Percentiles rank a stretch among this genome's conserved stretches.
These are phyloP conservation scores for Holothuria glaberrima DNA, from an alignment of 35 echinoderm and acorn worm genomes.

Conservation along the genomic window DNA sequence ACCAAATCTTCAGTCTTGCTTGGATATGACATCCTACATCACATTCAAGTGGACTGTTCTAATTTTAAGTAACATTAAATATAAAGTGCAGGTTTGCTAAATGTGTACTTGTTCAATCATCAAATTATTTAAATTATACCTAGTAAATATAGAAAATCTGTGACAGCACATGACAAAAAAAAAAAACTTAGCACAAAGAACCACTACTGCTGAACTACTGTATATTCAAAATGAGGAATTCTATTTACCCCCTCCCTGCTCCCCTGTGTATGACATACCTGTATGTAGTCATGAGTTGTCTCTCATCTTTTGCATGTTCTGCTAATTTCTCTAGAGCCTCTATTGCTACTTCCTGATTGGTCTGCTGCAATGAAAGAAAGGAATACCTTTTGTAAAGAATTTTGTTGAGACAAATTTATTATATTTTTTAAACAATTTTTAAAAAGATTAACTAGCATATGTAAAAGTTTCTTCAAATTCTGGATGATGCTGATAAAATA, in stretches of 20 bases:
- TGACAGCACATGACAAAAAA: no score
- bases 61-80: background rate
- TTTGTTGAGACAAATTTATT: background rate
- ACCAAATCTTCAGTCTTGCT: no score
- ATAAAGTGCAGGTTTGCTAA: background rate
- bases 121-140: no score
- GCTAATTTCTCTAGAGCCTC: conserved; percentile 76
- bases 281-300: conserved; percentile 78
- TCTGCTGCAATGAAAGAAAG: conserved; percentile 47
- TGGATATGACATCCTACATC: no score
- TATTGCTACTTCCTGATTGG: conserved; percentile 74
- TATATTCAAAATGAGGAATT: background rate
- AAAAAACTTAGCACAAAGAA: no score
- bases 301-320: conserved; percentile 62
- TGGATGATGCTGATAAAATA: no score
- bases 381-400: no score
- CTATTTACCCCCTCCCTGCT: background rate
- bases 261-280: conserved; percentile 47
- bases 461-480: no score
- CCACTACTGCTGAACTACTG: background rate
- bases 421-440: no score
- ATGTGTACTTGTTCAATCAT: background rate
- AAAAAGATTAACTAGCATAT: no score
- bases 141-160: no score
- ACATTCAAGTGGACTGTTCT: background rate